These are phyloP conservation scores for Pterobdella sp. DNA, from an alignment of 2,888 invertebrate species.

Conservation along the genomic window DNA sequence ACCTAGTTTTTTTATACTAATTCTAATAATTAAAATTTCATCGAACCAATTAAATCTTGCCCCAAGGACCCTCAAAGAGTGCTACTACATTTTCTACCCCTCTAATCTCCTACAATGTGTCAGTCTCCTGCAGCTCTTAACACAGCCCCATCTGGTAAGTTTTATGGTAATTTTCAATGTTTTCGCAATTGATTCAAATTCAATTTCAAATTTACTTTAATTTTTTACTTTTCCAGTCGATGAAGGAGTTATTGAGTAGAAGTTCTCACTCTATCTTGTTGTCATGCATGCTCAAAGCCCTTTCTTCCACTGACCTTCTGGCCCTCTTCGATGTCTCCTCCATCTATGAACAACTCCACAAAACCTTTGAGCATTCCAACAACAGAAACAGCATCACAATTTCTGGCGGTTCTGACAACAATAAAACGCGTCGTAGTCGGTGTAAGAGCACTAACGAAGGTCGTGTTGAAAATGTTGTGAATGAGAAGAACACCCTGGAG, in stretches of 20 bases:
- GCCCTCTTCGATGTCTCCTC: slow-evolving; percentile 57
- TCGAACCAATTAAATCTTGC: no score
- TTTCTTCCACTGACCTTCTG: slow-evolving; percentile 68
- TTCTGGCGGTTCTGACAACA: background rate
- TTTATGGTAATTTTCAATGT: background rate
- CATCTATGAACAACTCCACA: background rate
- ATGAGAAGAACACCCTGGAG: no score
- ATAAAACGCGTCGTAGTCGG: no score
- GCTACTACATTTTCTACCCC: slow-evolving; percentile 92
- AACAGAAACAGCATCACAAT: background rate
- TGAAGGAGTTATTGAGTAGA: slow-evolving; percentile 37
- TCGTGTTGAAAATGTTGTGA: no score
- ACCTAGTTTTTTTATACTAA: no score
- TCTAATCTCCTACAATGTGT: slow-evolving; percentile 86
- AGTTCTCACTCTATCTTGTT: slow-evolving; percentile 53
- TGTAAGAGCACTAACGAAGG: no score
- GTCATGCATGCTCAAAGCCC: slow-evolving; percentile 73
- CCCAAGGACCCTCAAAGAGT: slow-evolving; percentile 78
- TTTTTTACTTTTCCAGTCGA: background rate
- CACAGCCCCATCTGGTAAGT: background rate
- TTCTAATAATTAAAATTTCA: no score
- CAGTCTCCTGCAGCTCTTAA: slow-evolving; percentile 61
- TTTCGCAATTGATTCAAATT: background rate
- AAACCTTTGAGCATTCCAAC: no score
- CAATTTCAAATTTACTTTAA: background rate